Evolutionary conservation across 2,888 invertebrate species (phyloP).

Genomic region (Nephrotoma guestfalica): DNA sequence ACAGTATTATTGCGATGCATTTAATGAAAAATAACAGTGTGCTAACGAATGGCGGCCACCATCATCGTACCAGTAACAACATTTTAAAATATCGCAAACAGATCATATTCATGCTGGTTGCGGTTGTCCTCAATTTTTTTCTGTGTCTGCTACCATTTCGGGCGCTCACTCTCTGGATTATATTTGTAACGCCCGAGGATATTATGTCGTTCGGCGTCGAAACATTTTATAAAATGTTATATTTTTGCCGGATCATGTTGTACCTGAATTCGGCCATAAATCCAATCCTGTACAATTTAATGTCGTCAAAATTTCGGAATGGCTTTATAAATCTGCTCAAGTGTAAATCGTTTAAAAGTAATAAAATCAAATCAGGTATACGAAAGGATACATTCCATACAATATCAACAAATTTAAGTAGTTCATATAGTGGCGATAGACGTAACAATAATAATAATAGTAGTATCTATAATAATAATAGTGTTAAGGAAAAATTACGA

Average conservation of each 20-base stretch:
- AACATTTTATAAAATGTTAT: constrained; percentile 66
- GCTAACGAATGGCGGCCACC: constrained; percentile 38
- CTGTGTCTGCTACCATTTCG: constrained; percentile 79
- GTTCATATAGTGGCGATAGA: constrained; percentile 14
- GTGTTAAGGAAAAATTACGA: background rate
- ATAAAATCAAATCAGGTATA: constrained; percentile 12
- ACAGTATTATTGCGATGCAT: constrained; percentile 73
- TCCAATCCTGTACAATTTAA: constrained; percentile 80
- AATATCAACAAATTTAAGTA: constrained; percentile 19
- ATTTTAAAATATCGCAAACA: constrained; percentile 61
- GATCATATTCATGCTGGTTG: constrained; percentile 77
- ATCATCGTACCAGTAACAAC: constrained; percentile 30
- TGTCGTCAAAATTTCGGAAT: constrained; percentile 81
- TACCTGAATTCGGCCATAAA: constrained; percentile 85
- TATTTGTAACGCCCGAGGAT: constrained; percentile 57
- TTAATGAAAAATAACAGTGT: constrained; percentile 66
- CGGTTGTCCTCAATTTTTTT: constrained; percentile 83
- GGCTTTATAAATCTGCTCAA: constrained; percentile 58
- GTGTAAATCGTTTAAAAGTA: constrained; percentile 13
- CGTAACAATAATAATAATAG: background rate
- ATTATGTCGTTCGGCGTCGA: constrained; percentile 58
- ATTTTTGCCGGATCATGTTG: constrained; percentile 74
- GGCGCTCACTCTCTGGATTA: constrained; percentile 75
- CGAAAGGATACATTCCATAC: constrained; percentile 19
- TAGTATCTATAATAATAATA: background rate